A percentile compares a stretch with the other conserved stretches of the same genome.
Evolutionary conservation across 2,797 vertebrate species (phyloP).

Genomic region (Mormyrus hasselquistii): DNA sequence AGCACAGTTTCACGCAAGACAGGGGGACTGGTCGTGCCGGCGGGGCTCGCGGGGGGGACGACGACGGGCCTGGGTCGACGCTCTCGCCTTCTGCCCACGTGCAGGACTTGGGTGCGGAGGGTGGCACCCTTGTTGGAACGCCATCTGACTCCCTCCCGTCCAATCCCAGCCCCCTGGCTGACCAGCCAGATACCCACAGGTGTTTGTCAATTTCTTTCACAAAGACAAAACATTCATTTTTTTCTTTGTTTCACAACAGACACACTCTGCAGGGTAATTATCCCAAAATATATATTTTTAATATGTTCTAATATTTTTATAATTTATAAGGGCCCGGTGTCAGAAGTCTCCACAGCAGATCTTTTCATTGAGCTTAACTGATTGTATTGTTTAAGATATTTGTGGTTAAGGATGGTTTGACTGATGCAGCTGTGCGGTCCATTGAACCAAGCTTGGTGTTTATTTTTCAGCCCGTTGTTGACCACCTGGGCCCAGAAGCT

Average conservation of each 20-base stretch:
- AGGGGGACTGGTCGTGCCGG: conserved; percentile 33
- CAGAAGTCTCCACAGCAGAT: background rate
- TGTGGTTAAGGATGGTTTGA: background rate
- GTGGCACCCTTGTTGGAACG: conserved; percentile 25
- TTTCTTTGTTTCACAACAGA: background rate
- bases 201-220: background rate
- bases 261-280: background rate
- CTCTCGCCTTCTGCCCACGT: conserved; percentile 33
- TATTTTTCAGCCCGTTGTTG: conserved; percentile 60
- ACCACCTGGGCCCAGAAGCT: conserved; percentile 93
- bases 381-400: background rate
- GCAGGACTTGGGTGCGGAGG: conserved; percentile 26
- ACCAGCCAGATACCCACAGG: conserved; percentile 52
- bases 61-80: conserved; percentile 32
- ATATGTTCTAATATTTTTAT: background rate
- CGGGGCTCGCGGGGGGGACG: conserved; percentile 24
- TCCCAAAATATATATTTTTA: background rate
- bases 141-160: background rate
- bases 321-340: background rate
- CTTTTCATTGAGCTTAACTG: background rate
- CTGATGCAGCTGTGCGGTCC: background rate
- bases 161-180: conserved; percentile 1
- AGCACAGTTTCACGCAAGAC: conserved; percentile 46
- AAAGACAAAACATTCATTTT: background rate
- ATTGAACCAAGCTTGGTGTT: background rate